These are phyloP conservation scores for Piaya cayana DNA, from an alignment of 2,113 vertebrate species.

Conservation along the genomic window DNA sequence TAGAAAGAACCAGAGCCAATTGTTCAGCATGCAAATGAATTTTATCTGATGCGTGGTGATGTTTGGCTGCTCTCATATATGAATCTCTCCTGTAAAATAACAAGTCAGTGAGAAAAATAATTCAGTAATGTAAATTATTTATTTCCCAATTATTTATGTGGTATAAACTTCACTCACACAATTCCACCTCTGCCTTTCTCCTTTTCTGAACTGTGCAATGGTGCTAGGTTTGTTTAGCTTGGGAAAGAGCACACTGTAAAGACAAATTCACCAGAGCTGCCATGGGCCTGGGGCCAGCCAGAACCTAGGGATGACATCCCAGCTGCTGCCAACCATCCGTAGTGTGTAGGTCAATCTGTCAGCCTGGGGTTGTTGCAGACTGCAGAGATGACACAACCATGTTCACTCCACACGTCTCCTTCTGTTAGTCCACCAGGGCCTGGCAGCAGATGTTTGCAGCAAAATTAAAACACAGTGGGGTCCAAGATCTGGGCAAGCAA, in stretches of 20 bases:
- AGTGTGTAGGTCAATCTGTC: not conserved
- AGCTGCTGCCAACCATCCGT: not conserved
- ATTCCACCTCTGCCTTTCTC: not conserved
- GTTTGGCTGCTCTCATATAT: not conserved
- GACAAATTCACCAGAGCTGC: rapidly evolving
- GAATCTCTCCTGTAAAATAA: not conserved
- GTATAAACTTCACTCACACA: not conserved
- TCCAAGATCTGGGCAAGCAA: not conserved
- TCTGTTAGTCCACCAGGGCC: not conserved
- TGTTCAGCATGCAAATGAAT: not conserved
- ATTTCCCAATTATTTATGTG: not conserved
- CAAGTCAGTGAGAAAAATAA: not conserved
- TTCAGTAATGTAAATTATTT: not conserved
- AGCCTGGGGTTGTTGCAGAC: not conserved
- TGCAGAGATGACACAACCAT: not conserved
- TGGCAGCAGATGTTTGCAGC: not conserved
- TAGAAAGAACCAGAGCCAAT: not conserved
- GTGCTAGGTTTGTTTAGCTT: not conserved
- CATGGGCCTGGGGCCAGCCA: not conserved
- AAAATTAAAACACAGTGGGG: not conserved
- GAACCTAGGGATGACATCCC: not conserved
- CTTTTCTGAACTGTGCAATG: not conserved
- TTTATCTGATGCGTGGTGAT: not conserved
- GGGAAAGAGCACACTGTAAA: not conserved
- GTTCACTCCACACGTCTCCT: rapidly evolving